Conservation (phyloP, 2,797 vertebrate species). For the Synaphobranchus kaupii region DNA sequence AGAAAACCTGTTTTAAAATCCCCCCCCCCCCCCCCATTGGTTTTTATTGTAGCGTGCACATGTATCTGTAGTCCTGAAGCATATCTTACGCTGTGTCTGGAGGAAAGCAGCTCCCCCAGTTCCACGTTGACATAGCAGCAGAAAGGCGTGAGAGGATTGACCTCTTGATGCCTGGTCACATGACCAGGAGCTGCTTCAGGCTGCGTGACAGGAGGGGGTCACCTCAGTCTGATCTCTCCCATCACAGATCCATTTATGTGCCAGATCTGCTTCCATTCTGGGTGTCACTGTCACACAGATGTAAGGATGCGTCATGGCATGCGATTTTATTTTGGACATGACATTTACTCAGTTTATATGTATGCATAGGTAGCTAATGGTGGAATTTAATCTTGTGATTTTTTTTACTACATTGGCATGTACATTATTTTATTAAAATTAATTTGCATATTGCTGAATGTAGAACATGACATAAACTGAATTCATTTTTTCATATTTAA, state of each 20-base stretch:
- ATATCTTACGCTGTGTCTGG: neutral
- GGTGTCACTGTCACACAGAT: neutral
- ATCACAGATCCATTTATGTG: neutral
- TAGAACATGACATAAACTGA: neutral
- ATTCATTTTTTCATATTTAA: neutral
- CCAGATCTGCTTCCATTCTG: neutral
- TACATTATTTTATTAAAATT: neutral
- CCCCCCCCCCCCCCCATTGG: too few relatives aligned
- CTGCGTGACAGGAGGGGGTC: neutral
- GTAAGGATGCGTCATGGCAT: neutral
- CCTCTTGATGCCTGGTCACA: neutral
- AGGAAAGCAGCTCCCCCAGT: neutral
- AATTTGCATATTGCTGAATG: neutral
- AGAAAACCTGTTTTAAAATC: neutral
- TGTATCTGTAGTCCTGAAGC: neutral
- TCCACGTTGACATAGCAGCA: constrained; percentile 2
- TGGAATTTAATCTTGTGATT: neutral
- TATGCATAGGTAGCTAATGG: neutral
- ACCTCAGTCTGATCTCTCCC: neutral
- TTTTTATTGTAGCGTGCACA: neutral
- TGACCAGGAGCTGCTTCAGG: constrained; percentile 8
- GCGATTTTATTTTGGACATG: neutral
- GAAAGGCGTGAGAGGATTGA: neutral
- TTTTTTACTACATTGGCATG: neutral
- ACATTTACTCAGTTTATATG: neutral